Base-by-base conservation (phyloP, 2,888 invertebrate genomes). In the Horisme vitalbata region DNA sequence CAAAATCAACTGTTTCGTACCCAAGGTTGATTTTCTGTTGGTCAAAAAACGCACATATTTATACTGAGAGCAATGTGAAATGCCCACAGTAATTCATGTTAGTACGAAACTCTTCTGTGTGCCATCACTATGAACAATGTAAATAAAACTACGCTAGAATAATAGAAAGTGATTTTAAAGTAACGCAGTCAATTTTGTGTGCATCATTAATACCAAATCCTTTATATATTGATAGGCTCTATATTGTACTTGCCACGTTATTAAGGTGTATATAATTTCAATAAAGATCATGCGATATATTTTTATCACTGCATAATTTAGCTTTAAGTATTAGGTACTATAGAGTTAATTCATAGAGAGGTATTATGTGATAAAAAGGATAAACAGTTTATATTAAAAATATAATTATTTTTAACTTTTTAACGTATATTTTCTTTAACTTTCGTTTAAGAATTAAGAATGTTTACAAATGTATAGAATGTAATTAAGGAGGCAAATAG, bases 281-380 rank as follows among this genome's bases (percentile, higher is more conserved):
- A 63, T 65, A 68, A 64, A 62, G 71, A 60, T 69, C 65, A 61
- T 15, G 50, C 63, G 52, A 68, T 75, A 79, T 82, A 77, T 81
- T 76, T 80, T 78, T 81, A 71, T 80, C 75, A 79, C 67, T 79
- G 82, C 83, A 85, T 86, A 86, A 84, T 87, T 79, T 83, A 84
- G 80, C 57, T 73, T 65, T 83, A 85, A 81, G 79, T 65, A 46
- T 72, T 75, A 72, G 68, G 57, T 73, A 48, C 15, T 56, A 23
- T 23, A 56, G 48, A 27, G 6, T 43, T 49, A 82, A 83, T 83
- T 82, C 23, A 28, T 48, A 39, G 26, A 83, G 74, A 47, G 51
- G 41, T 55, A 54, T 49, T 55, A 53, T 56, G 58, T 59, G 58
- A 56, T 58, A 57, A 49, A n/a, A 52, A 21, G 23, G 18, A 41